Evolutionary conservation across 2,888 invertebrate species (phyloP), one percentile per base, ranked within the genome.

Genomic region (Monochamus alternatus): DNA sequence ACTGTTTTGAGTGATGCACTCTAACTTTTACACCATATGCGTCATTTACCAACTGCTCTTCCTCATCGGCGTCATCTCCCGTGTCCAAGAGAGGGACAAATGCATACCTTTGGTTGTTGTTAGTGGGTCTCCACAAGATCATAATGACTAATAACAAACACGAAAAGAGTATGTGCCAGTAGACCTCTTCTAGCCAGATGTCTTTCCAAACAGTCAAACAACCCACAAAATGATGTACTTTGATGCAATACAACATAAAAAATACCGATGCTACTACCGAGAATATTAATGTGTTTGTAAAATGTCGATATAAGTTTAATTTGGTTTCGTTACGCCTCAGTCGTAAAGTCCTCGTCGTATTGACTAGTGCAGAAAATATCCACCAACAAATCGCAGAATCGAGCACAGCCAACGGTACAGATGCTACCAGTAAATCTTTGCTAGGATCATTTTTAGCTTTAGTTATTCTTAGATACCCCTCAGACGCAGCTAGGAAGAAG

Each of bases 51-150:
- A 96, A 94, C 82, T 95, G 94, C 84, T 96, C 96, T 85, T 96
- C 96, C 85, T 96, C 96, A 60, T 94, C 94, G 67, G 81, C 81
- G 88, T 93, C 94, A 68, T 94, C 94, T 65, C 94, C 94, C 78
- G 95, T 96, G 82, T 96, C 98, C 14, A 98, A 90, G 44, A 98
- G 92, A 63, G 98, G 97, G 1, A 97, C 97, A 90, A 98, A 98
- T 3, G 98, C 98, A 89, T 94, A 96, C 84, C 97, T 92, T 89
- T 98, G 98, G 90, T 98, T 98, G 89, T 98, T 98, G 87, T 96
- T 96, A 22, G 97, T 97, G 5, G 98, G 98, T 81, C 98, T 91
- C 98, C 98, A 98, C 78, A 98, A 91, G 78, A 98, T 92, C 96
- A 98, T 98, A 82, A 98, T 98, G 47, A 96, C 96, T 52, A 96